Conservation (phyloP, 2,888 invertebrate genomes). For the Calliscelio sp. region DNA sequence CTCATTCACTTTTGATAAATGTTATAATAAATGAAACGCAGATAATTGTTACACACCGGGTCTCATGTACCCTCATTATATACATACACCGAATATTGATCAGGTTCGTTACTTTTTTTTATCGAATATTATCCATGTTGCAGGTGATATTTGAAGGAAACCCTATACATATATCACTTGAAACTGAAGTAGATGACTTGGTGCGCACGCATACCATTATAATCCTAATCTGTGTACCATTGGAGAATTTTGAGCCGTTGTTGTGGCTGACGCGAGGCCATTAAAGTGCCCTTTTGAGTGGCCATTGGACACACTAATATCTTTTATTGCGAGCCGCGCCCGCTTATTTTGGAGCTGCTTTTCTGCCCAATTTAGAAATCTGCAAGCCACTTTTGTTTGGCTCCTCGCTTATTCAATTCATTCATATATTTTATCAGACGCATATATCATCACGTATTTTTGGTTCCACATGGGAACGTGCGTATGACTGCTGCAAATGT, state of each 20-base stretch:
- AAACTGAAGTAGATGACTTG: slow-evolving; percentile 16
- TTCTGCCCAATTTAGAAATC: slow-evolving; percentile 28
- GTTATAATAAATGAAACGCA: slow-evolving; percentile 55
- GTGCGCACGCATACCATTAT: slow-evolving; percentile 10
- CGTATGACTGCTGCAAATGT: slow-evolving; percentile 13
- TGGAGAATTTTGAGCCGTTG: slow-evolving; percentile 38
- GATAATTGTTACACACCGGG: slow-evolving; percentile 29
- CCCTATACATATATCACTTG: slow-evolving; percentile 7
- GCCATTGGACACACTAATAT: not conserved
- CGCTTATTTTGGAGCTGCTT: slow-evolving; percentile 31
- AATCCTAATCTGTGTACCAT: slow-evolving; percentile 19
- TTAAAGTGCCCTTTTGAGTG: slow-evolving; percentile 20
- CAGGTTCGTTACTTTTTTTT: slow-evolving; percentile 35
- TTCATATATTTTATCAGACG: slow-evolving; percentile 45
- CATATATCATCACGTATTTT: slow-evolving; percentile 46
- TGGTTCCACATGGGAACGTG: slow-evolving; percentile 26
- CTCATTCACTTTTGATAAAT: slow-evolving; percentile 45
- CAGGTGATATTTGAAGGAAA: slow-evolving; percentile 16
- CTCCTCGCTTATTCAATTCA: not conserved
- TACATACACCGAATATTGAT: slow-evolving; percentile 41
- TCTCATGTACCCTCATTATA: no score
- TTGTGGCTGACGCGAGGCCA: slow-evolving; percentile 35
- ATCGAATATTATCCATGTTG: slow-evolving; percentile 3
- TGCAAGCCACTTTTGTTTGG: slow-evolving; percentile 2
- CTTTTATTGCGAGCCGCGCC: slow-evolving; percentile 16